phyloP scores from a whole-genome alignment of 2,113 vertebrate species.

The Dromaius novaehollandiae region DNA sequence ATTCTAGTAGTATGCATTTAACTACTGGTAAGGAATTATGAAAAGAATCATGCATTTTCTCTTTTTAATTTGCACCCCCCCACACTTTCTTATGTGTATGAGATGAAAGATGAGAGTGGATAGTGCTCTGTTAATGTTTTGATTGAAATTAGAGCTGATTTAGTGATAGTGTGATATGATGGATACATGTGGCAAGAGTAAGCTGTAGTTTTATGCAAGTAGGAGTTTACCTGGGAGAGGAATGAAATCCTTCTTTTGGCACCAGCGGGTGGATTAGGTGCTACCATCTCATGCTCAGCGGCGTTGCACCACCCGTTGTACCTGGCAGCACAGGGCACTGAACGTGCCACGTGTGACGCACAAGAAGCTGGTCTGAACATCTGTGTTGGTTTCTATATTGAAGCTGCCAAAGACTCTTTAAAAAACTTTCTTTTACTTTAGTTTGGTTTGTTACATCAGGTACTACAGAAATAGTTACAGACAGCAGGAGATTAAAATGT shows the following conservation, averaged over 20 bases:
- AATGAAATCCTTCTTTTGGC: background rate
- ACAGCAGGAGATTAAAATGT: background rate
- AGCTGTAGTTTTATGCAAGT: background rate
- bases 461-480: background rate
- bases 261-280: background rate
- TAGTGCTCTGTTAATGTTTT: background rate
- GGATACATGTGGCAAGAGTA: rapidly evolving
- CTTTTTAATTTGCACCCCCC: background rate
- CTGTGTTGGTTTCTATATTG: background rate
- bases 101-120: background rate
- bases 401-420: background rate
- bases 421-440: background rate
- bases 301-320: background rate
- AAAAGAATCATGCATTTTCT: background rate
- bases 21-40: background rate
- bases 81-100: background rate
- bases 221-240: background rate
- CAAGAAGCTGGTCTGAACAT: background rate
- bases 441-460: background rate
- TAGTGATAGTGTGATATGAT: background rate
- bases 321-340: background rate
- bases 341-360: rapidly evolving
- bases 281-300: background rate
- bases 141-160: background rate
- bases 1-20: background rate